These are phyloP conservation scores for Chlorops oryzae DNA, from an alignment of 1,140 invertebrate species.

Conservation along the genomic window DNA sequence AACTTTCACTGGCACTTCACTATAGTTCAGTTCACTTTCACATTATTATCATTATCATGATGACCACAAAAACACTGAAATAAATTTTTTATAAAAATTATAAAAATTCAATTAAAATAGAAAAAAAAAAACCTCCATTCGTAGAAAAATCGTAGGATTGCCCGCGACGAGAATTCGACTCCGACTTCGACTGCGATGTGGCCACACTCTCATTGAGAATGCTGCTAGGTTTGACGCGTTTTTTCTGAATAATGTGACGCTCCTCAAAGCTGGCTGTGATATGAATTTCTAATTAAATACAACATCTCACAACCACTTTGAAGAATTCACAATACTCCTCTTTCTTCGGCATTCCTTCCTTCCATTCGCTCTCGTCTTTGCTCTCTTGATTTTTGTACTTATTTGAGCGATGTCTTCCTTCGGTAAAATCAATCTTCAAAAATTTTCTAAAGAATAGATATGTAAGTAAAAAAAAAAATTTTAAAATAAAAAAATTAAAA, in stretches of 20 bases:
- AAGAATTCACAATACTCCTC: conserved; percentile 27
- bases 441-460: conserved; percentile 4
- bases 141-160: too few species aligned
- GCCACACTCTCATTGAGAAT: too few species aligned
- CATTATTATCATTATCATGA: too few species aligned
- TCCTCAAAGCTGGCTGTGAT: conserved; percentile 86
- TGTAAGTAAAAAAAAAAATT: conserved; percentile 6
- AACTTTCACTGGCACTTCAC: too few species aligned
- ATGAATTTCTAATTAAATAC: conserved; percentile 58
- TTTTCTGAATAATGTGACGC: conserved; percentile 53
- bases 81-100: too few species aligned
- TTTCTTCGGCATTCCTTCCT: background rate
- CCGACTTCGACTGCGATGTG: too few species aligned
- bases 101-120: too few species aligned
- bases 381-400: conserved; percentile 1
- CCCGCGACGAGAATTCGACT: too few species aligned
- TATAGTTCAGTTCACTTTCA: too few species aligned
- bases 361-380: background rate
- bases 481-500: conserved; percentile 1
- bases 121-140: too few species aligned
- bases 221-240: too few species aligned
- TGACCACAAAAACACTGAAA: too few species aligned
- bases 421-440: conserved; percentile 4
- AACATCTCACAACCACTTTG: conserved; percentile 77
- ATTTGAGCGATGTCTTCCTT: background rate